Conservation (phyloP, 1,140 invertebrate species). For the Rhyacophila brunnea region DNA sequence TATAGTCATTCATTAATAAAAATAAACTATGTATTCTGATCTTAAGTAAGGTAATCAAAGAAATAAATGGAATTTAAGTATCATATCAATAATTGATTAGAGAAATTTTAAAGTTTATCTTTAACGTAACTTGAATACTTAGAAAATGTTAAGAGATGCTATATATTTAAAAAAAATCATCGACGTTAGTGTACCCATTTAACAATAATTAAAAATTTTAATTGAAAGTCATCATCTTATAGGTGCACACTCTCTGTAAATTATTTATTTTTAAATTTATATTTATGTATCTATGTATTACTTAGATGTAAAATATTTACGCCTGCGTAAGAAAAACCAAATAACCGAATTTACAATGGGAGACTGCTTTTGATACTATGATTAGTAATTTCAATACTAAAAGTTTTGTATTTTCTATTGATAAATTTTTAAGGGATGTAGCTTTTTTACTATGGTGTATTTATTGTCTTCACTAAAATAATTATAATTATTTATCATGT, state of each 20-base stretch:
- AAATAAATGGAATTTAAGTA: no score
- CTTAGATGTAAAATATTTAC: constrained; percentile 9
- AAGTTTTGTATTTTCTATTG: constrained; percentile 22
- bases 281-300: neutral
- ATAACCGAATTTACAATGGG: constrained; percentile 35
- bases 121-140: no score
- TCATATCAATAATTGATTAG: no score
- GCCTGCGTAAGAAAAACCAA: constrained; percentile 30
- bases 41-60: no score
- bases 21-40: no score
- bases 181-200: no score
- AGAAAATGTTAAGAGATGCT: no score
- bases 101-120: no score
- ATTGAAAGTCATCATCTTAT: neutral
- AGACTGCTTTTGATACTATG: constrained; percentile 35
- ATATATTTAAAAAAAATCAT: no score
- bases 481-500: neutral
- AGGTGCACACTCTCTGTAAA: neutral
- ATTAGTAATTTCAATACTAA: constrained; percentile 16
- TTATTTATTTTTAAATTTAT: neutral
- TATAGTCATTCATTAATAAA: no score
- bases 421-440: constrained; percentile 28
- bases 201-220: neutral
- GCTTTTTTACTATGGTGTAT: constrained; percentile 31
- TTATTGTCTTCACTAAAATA: constrained; percentile 12